A percentile compares a stretch with the other conserved stretches of the same genome.
Conservation (phyloP, 2,797 vertebrate genomes). For the Tauraco hartlaubi region DNA sequence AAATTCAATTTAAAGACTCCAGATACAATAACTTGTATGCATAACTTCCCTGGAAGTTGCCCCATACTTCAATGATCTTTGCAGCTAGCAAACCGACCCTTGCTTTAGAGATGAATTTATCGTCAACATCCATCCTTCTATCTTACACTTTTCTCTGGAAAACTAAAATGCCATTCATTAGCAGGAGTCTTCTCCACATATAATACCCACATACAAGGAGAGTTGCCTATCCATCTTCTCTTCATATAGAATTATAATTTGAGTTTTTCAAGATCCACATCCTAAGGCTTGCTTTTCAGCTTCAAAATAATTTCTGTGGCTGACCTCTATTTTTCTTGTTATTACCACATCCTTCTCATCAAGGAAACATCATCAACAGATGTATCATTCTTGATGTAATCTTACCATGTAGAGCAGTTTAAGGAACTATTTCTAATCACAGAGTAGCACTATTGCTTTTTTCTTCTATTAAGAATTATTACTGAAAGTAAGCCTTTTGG, state of each 20-base stretch:
- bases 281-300: neutral
- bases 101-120: neutral
- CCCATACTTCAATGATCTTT: neutral
- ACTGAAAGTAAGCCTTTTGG: neutral
- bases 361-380: neutral
- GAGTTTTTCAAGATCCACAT: neutral
- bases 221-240: neutral
- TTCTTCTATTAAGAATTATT: neutral
- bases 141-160: neutral
- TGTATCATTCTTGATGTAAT: neutral
- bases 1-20: neutral
- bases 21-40: neutral
- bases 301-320: neutral
- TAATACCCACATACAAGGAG: neutral
- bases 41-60: neutral
- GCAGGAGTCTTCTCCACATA: neutral
- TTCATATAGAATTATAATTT: neutral
- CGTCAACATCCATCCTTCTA: neutral
- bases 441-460: neutral
- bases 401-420: neutral
- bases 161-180: neutral
- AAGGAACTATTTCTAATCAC: neutral
- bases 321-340: neutral
- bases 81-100: neutral
- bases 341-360: neutral